Evolutionary conservation across 2,888 invertebrate genomes (phyloP).

Genomic region (Hirtodrosophila confusa): DNA sequence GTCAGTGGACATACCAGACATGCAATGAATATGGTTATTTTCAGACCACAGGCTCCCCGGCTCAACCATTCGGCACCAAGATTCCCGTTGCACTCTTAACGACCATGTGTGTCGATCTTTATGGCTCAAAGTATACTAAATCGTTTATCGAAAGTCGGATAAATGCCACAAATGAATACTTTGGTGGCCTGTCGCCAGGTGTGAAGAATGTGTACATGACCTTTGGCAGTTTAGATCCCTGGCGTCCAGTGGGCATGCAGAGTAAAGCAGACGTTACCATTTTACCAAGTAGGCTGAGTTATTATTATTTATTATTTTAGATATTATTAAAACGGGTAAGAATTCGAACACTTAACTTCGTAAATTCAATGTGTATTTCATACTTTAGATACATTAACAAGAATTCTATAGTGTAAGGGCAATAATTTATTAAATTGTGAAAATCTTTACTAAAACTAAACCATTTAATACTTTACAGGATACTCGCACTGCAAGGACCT

Average conservation of each 20-base stretch:
- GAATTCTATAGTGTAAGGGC: too few species aligned
- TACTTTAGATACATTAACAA: too few species aligned
- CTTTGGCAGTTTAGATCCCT: conserved; percentile 86
- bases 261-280: conserved; percentile 72
- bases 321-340: too few species aligned
- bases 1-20: conserved; percentile 90
- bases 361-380: too few species aligned
- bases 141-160: conserved; percentile 65
- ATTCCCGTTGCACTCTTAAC: conserved; percentile 78
- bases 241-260: conserved; percentile 85
- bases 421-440: too few species aligned
- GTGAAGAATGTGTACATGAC: conserved; percentile 85
- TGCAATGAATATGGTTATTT: conserved; percentile 94
- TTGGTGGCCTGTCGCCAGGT: conserved; percentile 84
- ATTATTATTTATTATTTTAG: too few species aligned
- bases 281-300: conserved; percentile 55
- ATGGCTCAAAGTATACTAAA: conserved; percentile 69
- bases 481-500: conserved; percentile 81
- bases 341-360: too few species aligned
- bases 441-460: too few species aligned
- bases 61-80: conserved; percentile 85
- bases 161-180: conserved; percentile 84
- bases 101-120: conserved; percentile 77
- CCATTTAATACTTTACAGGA: too few species aligned
- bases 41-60: conserved; percentile 88